A percentile compares a stretch with the other conserved stretches of the same genome.
These are phyloP conservation scores for Orthosia incerta DNA, from an alignment of 2,888 invertebrate species.

Conservation along the genomic window DNA sequence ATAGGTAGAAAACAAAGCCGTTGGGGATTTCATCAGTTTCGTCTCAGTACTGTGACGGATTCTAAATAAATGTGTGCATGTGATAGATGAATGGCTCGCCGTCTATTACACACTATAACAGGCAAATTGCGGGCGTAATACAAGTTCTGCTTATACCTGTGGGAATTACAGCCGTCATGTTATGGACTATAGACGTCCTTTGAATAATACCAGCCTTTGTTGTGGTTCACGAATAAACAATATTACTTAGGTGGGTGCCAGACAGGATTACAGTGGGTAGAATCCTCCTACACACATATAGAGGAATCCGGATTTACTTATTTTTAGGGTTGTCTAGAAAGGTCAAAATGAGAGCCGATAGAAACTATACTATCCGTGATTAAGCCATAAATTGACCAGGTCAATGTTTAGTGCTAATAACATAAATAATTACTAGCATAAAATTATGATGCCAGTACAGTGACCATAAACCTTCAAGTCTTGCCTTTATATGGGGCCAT, in stretches of 20 bases:
- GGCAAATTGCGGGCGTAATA: neutral
- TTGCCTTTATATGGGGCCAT: constrained; percentile 16
- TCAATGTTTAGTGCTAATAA: constrained; percentile 39
- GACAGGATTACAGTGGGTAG: constrained; percentile 13
- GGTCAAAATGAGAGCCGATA: constrained; percentile 2
- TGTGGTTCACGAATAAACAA: neutral
- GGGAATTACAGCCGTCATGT: neutral
- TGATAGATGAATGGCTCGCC: too few species aligned
- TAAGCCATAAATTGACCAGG: constrained; percentile 17
- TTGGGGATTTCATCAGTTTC: neutral
- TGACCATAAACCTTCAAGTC: constrained; percentile 22
- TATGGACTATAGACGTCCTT: neutral
- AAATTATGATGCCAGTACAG: constrained; percentile 3
- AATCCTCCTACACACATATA: constrained; percentile 16
- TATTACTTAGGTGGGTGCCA: constrained; percentile 28
- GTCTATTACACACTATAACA: neutral
- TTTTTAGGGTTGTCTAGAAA: neutral
- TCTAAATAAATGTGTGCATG: neutral
- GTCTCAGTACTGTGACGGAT: neutral
- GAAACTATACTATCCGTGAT: neutral
- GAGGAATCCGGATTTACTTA: constrained; percentile 6
- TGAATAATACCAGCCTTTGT: neutral
- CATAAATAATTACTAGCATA: constrained; percentile 28
- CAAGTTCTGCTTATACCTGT: neutral
- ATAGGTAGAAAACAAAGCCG: neutral